These are phyloP conservation scores for Tetragonisca angustula DNA, from an alignment of 2,888 invertebrate species.

Conservation along the genomic window DNA sequence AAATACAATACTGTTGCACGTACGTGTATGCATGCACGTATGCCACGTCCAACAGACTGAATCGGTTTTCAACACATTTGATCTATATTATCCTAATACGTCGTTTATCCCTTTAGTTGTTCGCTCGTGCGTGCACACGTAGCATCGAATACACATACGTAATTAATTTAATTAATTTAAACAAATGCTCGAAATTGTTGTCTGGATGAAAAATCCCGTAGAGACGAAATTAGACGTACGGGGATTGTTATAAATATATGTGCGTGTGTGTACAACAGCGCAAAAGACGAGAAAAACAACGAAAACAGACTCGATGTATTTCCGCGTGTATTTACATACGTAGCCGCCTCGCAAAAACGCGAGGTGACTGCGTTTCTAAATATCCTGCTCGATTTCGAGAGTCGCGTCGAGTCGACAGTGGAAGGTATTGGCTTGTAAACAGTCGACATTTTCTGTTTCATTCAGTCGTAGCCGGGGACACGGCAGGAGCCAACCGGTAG, in stretches of 20 bases:
- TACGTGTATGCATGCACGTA: too few species aligned
- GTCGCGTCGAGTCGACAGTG: background rate
- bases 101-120: slow-evolving; percentile 1
- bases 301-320: background rate
- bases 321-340: background rate
- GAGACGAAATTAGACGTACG: background rate
- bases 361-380: background rate
- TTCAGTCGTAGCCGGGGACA: background rate
- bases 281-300: too few species aligned
- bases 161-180: background rate
- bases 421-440: background rate
- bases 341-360: background rate
- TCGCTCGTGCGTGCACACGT: background rate
- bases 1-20: background rate
- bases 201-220: background rate
- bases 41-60: slow-evolving; percentile 5
- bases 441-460: background rate
- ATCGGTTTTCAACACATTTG: slow-evolving; percentile 26
- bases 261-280: too few species aligned
- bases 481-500: background rate
- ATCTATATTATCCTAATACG: slow-evolving; percentile 21
- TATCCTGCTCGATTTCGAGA: background rate
- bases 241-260: too few species aligned
- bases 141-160: background rate
- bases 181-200: too few species aligned